Percentiles rank a stretch among this genome's conserved stretches.
Conservation (phyloP, 2,888 invertebrate genomes). For the Nymphalis polychloros region DNA sequence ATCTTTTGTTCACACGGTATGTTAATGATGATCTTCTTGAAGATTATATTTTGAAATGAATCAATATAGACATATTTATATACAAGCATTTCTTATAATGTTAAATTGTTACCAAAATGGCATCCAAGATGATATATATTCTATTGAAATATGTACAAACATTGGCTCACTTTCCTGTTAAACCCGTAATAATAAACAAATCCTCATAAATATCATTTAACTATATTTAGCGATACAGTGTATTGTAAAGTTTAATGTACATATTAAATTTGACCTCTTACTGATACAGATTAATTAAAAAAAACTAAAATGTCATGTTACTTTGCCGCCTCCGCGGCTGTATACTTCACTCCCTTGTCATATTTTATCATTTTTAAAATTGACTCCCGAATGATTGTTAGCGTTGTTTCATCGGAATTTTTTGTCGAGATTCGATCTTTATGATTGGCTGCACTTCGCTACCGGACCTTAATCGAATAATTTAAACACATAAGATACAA, state of each 20-base stretch:
- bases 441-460: constrained; percentile 66
- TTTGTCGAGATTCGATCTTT: constrained; percentile 67
- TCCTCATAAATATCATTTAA: too few relatives aligned
- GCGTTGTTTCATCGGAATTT: constrained; percentile 61
- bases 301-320: constrained; percentile 18
- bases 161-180: too few relatives aligned
- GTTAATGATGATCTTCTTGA: too few relatives aligned
- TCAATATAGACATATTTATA: too few relatives aligned
- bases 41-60: too few relatives aligned
- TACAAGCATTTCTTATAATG: too few relatives aligned
- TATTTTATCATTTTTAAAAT: constrained; percentile 31
- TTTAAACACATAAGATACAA: constrained; percentile 44
- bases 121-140: too few relatives aligned
- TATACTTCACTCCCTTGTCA: constrained; percentile 31
- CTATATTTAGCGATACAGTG: background rate
- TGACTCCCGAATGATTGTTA: constrained; percentile 31
- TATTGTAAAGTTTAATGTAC: background rate
- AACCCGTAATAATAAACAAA: too few relatives aligned
- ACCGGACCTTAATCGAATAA: constrained; percentile 57
- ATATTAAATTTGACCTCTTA: background rate
- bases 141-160: too few relatives aligned
- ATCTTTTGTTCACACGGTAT: too few relatives aligned
- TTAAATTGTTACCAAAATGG: too few relatives aligned
- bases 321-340: constrained; percentile 14
- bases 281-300: constrained; percentile 10